Percentiles rank a stretch among this genome's conserved stretches.
phyloP scores from a whole-genome alignment of 2,888 invertebrate species.

The Drosophila pegasa region DNA sequence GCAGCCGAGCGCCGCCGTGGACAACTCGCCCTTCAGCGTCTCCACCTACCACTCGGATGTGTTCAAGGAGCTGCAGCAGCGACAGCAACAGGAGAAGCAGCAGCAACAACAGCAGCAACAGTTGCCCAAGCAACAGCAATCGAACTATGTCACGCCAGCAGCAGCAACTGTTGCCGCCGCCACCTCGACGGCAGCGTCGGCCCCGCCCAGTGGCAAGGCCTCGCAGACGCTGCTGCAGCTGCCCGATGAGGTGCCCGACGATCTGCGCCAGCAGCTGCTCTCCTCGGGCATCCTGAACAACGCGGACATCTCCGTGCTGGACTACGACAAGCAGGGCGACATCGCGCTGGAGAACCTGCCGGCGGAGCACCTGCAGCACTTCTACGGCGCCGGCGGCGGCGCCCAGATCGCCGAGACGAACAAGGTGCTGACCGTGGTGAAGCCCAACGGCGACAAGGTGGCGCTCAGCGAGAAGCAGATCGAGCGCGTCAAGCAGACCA shows the following conservation, averaged over 20 bases:
- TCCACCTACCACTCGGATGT: conserved; percentile 84
- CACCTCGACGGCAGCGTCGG: conserved; percentile 25
- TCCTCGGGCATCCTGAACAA: conserved; percentile 94
- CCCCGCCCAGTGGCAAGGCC: conserved; percentile 62
- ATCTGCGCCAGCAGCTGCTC: conserved; percentile 92
- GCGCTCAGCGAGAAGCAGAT: conserved; percentile 86
- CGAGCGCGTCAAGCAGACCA: conserved; percentile 84
- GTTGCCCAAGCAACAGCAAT: conserved; percentile 7
- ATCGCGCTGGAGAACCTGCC: conserved; percentile 93
- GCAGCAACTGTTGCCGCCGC: conserved; percentile 10
- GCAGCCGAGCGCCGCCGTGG: conserved; percentile 25
- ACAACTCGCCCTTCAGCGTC: conserved; percentile 81
- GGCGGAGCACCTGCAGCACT: conserved; percentile 94
- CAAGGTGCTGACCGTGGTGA: conserved; percentile 88
- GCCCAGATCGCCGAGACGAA: conserved; percentile 90
- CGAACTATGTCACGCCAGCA: conserved; percentile 17
- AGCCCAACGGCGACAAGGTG: conserved; percentile 87
- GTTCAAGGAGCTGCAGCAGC: conserved; percentile 82
- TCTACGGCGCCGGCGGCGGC: conserved; percentile 93
- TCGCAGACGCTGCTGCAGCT: conserved; percentile 86
- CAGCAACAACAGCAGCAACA: conserved; percentile 27
- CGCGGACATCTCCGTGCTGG: conserved; percentile 94
- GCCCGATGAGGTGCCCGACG: conserved; percentile 95
- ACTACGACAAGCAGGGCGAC: conserved; percentile 95
- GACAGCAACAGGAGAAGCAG: conserved; percentile 57